Evolutionary conservation across 2,888 invertebrate genomes (phyloP), one percentile per base, ranked within the genome.

Genomic region (Salticus scenicus): DNA sequence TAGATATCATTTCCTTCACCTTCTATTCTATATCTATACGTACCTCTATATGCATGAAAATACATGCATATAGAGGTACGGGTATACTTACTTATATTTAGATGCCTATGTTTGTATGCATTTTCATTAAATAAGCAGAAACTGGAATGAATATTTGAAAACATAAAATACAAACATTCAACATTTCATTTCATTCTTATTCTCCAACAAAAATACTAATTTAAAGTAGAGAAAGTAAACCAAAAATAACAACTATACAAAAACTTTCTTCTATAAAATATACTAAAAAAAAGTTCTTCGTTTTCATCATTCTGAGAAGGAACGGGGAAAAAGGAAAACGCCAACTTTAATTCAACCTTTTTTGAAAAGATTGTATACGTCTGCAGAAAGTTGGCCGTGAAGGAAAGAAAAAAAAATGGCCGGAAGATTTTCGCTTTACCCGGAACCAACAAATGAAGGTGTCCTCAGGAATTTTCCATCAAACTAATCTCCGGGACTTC

Each of bases 401-500:
- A 66, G 66, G 24, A 10, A 10, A 31, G 33, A 33, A 20, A 20
- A 67, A 37, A 67, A 67, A 33, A 31, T 30, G 24, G 12, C 24
- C 69, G 70, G 74, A 82, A 72, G 70, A 75, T 70, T 47, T 57
- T 31, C 69, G 37, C 72, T 79, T 63, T 80, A 67, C 67, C 83
- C 83, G 77, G 83, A 84, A 77, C 83, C 83, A 84, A 84, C 83
- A 84, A 84, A 84, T 84, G 83, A 84, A 84, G 83, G 83, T 84
- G 83, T 84, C 83, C 83, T 77, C 83, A 77, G 83, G 83, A 84
- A 84, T 84, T 84, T 84, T 84, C 83, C 77, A 84, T 84, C 83
- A 84, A 84, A 84, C 83, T 84, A 84, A 84, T 84, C 83, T 84
- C 77, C 83, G 69, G 72, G 83, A 66, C 77, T 77, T 73, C 83